phyloP scores from a whole-genome alignment of 2,888 invertebrate species.

The Operophtera brumata region DNA sequence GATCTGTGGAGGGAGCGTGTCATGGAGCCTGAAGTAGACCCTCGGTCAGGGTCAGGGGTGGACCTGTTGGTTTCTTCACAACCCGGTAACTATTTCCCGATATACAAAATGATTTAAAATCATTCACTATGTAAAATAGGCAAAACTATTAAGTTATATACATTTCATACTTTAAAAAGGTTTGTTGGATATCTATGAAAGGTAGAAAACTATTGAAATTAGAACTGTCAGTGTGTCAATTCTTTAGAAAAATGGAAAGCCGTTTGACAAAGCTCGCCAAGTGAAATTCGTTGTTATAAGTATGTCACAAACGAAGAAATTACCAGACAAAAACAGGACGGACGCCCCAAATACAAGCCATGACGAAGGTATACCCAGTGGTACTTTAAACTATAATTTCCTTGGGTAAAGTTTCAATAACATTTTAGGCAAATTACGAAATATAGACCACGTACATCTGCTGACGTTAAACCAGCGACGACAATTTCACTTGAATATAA shows the following conservation, averaged over 20 bases:
- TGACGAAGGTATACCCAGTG: slow-evolving; percentile 54
- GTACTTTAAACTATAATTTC: neutral
- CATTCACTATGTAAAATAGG: too few relatives aligned
- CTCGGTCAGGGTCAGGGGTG: too few relatives aligned
- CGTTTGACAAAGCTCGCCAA: slow-evolving; percentile 72
- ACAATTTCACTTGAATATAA: too few relatives aligned
- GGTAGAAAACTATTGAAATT: slow-evolving; percentile 53
- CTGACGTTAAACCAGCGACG: too few relatives aligned
- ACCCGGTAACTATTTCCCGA: too few relatives aligned
- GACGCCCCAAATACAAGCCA: slow-evolving; percentile 50
- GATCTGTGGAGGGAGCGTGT: too few relatives aligned
- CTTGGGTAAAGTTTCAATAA: neutral
- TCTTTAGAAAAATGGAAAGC: slow-evolving; percentile 68
- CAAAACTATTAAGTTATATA: too few relatives aligned
- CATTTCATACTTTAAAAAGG: neutral
- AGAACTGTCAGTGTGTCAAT: slow-evolving; percentile 58
- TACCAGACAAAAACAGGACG: slow-evolving; percentile 63
- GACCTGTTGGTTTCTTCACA: too few relatives aligned
- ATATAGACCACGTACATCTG: too few relatives aligned
- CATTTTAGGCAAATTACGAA: too few relatives aligned
- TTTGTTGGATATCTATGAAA: slow-evolving; percentile 1
- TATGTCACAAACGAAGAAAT: slow-evolving; percentile 76
- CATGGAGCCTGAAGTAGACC: too few relatives aligned
- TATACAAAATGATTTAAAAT: too few relatives aligned
- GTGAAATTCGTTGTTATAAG: slow-evolving; percentile 77